Evolutionary conservation across 2,888 invertebrate species (phyloP).

Genomic region (Drosophila quasianomalipes): DNA sequence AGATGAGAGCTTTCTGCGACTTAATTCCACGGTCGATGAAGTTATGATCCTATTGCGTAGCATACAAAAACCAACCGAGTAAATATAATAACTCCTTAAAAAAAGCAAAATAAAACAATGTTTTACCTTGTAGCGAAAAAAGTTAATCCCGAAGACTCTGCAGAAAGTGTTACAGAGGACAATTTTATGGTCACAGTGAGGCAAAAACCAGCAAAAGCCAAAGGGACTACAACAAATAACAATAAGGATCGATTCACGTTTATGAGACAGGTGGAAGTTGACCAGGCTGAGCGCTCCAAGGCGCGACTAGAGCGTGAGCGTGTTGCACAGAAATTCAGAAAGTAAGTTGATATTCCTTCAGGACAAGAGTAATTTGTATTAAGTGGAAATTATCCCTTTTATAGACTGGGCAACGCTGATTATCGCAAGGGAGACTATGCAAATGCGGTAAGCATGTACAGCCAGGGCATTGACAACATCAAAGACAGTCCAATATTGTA

Average conservation of each 20-base stretch:
- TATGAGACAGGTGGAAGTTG: constrained; percentile 91
- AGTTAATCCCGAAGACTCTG: neutral
- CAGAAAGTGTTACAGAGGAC: constrained; percentile 83
- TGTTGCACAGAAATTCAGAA: constrained; percentile 90
- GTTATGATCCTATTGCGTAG: constrained; percentile 49
- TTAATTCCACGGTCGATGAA: constrained; percentile 61
- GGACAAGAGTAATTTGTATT: neutral
- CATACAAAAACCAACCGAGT: constrained; percentile 51
- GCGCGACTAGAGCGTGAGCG: constrained; percentile 89
- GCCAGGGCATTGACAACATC: constrained; percentile 91
- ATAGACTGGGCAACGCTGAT: constrained; percentile 89
- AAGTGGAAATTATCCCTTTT: neutral
- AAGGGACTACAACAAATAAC: constrained; percentile 57
- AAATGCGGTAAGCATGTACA: constrained; percentile 90
- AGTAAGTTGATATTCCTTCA: constrained; percentile 52
- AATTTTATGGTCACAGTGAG: constrained; percentile 88
- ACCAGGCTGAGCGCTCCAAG: constrained; percentile 89
- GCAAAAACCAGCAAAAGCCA: neutral
- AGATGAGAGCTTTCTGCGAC: constrained; percentile 57
- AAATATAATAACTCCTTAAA: neutral
- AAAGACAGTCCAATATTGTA: constrained; percentile 92
- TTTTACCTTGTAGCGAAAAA: constrained; percentile 29
- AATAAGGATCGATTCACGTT: constrained; percentile 88
- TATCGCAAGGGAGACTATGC: constrained; percentile 90
- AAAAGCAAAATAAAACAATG: neutral